These are phyloP conservation scores for Heteromyza rotundicornis DNA, from an alignment of 2,888 invertebrate species.

Conservation along the genomic window DNA sequence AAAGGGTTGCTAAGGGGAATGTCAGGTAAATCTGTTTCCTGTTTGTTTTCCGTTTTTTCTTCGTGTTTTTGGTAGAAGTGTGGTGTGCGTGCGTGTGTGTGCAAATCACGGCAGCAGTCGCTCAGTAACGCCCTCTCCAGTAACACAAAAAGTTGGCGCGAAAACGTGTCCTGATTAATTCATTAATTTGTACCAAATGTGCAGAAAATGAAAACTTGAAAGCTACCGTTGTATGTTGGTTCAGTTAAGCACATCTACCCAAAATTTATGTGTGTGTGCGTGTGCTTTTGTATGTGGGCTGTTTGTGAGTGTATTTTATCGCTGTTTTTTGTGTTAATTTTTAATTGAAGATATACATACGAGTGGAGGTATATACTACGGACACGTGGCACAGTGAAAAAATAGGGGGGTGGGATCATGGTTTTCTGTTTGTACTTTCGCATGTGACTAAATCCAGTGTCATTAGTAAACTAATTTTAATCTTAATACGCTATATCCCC, in stretches of 20 bases:
- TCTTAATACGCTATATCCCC: too few relatives aligned
- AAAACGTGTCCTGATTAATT: not conserved
- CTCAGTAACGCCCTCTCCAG: not conserved
- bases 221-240: not conserved
- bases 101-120: not conserved
- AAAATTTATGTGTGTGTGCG: not conserved
- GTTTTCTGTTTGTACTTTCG: too few relatives aligned
- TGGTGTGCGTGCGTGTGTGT: not conserved
- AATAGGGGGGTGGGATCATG: too few relatives aligned
- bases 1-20: not conserved
- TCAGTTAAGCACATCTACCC: not conserved
- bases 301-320: too few relatives aligned
- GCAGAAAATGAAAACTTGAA: not conserved
- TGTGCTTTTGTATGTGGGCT: not conserved
- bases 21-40: not conserved
- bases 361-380: too few relatives aligned
- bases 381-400: too few relatives aligned
- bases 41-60: not conserved
- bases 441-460: too few relatives aligned
- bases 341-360: too few relatives aligned
- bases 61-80: not conserved
- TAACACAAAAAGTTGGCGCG: not conserved
- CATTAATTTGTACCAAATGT: not conserved
- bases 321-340: too few relatives aligned
- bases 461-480: too few relatives aligned